These are phyloP conservation scores for Mus pahari DNA, from an alignment of 2,113 vertebrate genomes.

Conservation along the genomic window DNA sequence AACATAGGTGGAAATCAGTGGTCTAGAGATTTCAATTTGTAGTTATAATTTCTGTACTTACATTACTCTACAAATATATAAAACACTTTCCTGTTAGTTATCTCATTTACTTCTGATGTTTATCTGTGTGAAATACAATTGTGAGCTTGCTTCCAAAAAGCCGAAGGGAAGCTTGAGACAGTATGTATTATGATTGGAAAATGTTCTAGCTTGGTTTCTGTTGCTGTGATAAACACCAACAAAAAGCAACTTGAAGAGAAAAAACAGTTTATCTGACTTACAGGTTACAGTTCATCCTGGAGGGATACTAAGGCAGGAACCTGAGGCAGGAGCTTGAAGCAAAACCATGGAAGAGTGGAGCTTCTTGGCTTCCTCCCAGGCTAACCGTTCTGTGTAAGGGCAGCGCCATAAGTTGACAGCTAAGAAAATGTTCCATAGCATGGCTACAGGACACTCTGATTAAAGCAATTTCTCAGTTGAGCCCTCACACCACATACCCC, in stretches of 20 bases:
- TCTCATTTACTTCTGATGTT: neutral
- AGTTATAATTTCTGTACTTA: neutral
- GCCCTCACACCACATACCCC: too few relatives aligned
- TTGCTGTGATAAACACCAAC: neutral
- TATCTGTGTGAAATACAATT: neutral
- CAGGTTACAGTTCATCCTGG: neutral
- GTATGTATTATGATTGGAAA: neutral
- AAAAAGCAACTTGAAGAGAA: neutral
- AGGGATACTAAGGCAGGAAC: neutral
- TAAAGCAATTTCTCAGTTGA: neutral
- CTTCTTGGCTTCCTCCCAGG: neutral
- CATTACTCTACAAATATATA: neutral
- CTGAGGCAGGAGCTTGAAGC: neutral
- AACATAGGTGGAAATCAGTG: neutral
- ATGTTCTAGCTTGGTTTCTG: too few relatives aligned
- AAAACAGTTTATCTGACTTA: neutral
- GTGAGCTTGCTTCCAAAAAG: neutral
- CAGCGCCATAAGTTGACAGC: neutral
- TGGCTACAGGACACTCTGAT: too few relatives aligned
- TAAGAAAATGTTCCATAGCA: neutral
- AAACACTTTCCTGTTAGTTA: neutral
- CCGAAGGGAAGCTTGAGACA: slow-evolving; percentile 24
- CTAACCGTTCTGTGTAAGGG: too few relatives aligned
- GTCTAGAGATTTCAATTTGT: neutral
- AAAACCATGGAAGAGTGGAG: neutral